A percentile compares a stretch with the other conserved stretches of the same genome.
Conservation (phyloP, 1,140 invertebrate genomes). For the Palaemon carinicauda region DNA sequence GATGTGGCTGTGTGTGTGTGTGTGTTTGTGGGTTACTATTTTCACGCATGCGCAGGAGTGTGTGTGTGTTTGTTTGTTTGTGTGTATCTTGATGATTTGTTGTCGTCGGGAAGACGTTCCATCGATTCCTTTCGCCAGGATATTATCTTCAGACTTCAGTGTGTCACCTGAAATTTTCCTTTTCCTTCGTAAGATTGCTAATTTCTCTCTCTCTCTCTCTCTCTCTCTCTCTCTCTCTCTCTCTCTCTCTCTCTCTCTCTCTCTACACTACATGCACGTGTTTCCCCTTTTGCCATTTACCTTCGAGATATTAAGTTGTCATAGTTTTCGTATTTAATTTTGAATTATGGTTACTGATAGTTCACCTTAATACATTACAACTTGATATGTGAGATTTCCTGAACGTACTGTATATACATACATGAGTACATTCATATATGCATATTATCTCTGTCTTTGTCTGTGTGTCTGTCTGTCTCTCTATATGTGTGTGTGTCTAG, state of each 20-base stretch:
- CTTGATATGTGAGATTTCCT: too few relatives aligned
- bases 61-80: not conserved
- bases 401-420: too few relatives aligned
- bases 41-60: not conserved
- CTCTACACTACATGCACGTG: too few relatives aligned
- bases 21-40: not conserved
- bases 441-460: too few relatives aligned
- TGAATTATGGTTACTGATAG: too few relatives aligned
- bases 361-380: too few relatives aligned
- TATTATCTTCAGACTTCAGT: not conserved
- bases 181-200: not conserved
- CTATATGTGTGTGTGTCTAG: too few relatives aligned
- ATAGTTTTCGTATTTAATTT: too few relatives aligned
- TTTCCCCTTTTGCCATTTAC: too few relatives aligned
- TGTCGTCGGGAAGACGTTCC: not conserved
- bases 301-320: too few relatives aligned
- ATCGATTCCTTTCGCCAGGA: not conserved
- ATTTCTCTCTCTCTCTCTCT: not conserved
- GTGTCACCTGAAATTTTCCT: not conserved
- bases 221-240: conserved; percentile 3
- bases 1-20: not conserved
- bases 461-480: too few relatives aligned
- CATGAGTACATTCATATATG: too few relatives aligned
- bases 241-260: not conserved
- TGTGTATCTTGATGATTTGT: not conserved